Evolutionary conservation across 2,888 invertebrate genomes (phyloP).

Genomic region (Geotrupes spiniger): DNA sequence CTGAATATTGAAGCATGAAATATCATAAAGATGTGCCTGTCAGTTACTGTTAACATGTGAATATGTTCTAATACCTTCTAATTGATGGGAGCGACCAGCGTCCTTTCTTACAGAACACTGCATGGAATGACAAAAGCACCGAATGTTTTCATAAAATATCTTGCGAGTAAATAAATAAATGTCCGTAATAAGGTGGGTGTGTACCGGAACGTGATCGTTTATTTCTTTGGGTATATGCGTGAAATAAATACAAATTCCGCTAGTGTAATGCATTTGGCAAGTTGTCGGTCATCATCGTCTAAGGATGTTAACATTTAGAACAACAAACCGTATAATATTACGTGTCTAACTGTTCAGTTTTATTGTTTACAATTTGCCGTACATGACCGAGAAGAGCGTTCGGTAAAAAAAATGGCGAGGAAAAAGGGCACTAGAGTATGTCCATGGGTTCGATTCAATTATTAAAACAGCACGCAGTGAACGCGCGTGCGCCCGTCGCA

Average conservation of each 20-base stretch:
- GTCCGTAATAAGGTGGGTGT: too few species aligned
- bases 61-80: too few species aligned
- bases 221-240: neutral
- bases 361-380: conserved; percentile 22
- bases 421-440: neutral
- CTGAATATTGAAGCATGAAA: too few species aligned
- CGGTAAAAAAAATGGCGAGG: neutral
- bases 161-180: too few species aligned
- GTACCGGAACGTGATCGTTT: too few species aligned
- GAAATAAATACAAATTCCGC: conserved; percentile 7
- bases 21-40: too few species aligned
- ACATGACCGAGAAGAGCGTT: conserved; percentile 19
- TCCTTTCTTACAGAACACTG: too few species aligned
- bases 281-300: conserved; percentile 5
- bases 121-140: too few species aligned
- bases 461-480: conserved; percentile 2
- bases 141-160: too few species aligned
- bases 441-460: conserved; percentile 8
- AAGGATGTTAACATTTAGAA: conserved; percentile 16
- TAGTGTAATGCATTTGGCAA: conserved; percentile 4
- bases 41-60: too few species aligned
- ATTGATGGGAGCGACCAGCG: too few species aligned
- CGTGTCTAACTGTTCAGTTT: conserved; percentile 21
- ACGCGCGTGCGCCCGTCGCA: conserved; percentile 10
- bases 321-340: conserved; percentile 23